A percentile compares a stretch with the other conserved stretches of the same genome.
Conservation (phyloP, 1,140 invertebrate genomes). For the Schmidtea mediterranea region DNA sequence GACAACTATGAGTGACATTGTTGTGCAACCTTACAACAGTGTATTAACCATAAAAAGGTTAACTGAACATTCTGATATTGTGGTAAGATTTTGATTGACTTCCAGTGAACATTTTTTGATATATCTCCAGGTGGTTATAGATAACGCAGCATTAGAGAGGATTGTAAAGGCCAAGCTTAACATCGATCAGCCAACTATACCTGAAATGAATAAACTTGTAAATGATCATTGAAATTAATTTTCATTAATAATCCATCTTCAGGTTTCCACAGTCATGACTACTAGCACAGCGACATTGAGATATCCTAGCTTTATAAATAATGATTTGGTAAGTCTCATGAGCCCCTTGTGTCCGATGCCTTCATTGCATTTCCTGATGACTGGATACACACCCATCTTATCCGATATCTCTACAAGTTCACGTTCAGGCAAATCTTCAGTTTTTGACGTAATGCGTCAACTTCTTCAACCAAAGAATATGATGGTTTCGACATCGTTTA, state of each 20-base stretch:
- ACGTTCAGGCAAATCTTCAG: conserved; percentile 82
- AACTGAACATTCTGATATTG: conserved; percentile 79
- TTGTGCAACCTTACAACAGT: conserved; percentile 96
- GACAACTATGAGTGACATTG: conserved; percentile 73
- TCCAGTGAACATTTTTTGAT: neutral
- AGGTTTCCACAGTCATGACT: conserved; percentile 71
- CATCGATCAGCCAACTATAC: conserved; percentile 77
- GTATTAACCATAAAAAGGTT: conserved; percentile 75
- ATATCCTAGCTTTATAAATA: conserved; percentile 96
- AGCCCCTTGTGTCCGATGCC: conserved; percentile 89
- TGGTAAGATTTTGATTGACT: conserved; percentile 8
- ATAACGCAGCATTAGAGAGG: conserved; percentile 80
- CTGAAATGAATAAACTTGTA: conserved; percentile 85
- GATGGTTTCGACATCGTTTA: conserved; percentile 88
- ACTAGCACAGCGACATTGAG: conserved; percentile 73
- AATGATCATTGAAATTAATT: too few species aligned
- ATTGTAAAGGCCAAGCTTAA: conserved; percentile 78
- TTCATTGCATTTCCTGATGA: conserved; percentile 85
- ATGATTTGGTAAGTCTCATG: conserved; percentile 77
- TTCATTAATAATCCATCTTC: too few species aligned
- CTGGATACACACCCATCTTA: conserved; percentile 81
- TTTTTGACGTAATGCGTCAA: conserved; percentile 74
- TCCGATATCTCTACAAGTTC: conserved; percentile 38
- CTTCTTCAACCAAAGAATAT: conserved; percentile 91
- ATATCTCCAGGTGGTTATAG: conserved; percentile 52